A percentile compares a stretch with the other conserved stretches of the same genome.
These are phyloP conservation scores for Plebejus argus DNA, from an alignment of 2,888 invertebrate species.

Conservation along the genomic window DNA sequence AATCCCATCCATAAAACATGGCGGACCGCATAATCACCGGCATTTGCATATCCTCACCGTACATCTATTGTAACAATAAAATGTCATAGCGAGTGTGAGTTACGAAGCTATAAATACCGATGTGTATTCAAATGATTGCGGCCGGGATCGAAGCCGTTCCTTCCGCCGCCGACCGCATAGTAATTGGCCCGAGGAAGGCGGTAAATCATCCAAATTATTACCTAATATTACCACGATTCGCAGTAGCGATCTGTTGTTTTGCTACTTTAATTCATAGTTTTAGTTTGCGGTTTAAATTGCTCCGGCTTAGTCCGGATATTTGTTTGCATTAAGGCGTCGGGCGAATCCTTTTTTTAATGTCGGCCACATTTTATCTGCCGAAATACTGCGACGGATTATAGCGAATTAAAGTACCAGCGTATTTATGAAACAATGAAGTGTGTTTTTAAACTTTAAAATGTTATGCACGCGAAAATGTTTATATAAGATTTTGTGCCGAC, in stretches of 20 bases:
- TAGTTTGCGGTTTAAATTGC: slow-evolving; percentile 55
- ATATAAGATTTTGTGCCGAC: not conserved
- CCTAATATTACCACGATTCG: slow-evolving; percentile 71
- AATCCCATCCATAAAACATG: slow-evolving; percentile 38
- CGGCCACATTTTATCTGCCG: slow-evolving; percentile 16
- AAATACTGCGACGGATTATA: slow-evolving; percentile 10
- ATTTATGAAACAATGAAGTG: slow-evolving; percentile 1
- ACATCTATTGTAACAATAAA: slow-evolving; percentile 65
- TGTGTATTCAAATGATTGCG: slow-evolving; percentile 77
- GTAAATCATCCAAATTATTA: slow-evolving; percentile 79
- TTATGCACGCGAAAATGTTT: not conserved
- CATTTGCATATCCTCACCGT: slow-evolving; percentile 55
- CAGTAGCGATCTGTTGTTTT: slow-evolving; percentile 68
- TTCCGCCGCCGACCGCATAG: slow-evolving; percentile 73
- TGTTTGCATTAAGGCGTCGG: slow-evolving; percentile 20
- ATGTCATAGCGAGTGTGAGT: slow-evolving; percentile 68
- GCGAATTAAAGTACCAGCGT: not conserved
- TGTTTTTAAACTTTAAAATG: not conserved
- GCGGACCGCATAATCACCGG: slow-evolving; percentile 43
- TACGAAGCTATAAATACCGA: slow-evolving; percentile 71
- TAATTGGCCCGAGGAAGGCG: slow-evolving; percentile 72
- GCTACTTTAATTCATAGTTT: slow-evolving; percentile 64
- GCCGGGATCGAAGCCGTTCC: slow-evolving; percentile 74
- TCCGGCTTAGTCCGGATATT: slow-evolving; percentile 43
- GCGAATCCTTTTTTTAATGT: slow-evolving; percentile 24